phyloP scores from a whole-genome alignment of 2,113 vertebrate species.

The Blennius ocellaris region DNA sequence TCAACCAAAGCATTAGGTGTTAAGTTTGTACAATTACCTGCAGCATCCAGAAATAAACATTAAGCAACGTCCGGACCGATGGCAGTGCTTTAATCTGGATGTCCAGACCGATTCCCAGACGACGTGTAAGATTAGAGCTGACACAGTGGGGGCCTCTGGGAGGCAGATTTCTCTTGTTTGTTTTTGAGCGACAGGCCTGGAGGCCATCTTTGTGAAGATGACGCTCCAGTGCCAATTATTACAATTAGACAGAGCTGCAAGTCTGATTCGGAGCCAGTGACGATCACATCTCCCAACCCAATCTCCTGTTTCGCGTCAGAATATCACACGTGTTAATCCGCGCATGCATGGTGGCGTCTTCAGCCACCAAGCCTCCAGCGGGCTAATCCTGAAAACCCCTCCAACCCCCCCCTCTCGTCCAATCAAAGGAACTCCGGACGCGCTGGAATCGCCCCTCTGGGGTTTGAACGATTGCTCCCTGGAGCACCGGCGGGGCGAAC shows the following conservation, averaged over 20 bases:
- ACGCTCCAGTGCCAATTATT: slow-evolving; percentile 6
- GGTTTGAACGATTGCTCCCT: slow-evolving; percentile 53
- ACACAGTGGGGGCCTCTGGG: slow-evolving; percentile 23
- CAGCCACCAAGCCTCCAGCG: background rate
- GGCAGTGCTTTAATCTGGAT: slow-evolving; percentile 14
- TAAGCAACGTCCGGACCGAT: slow-evolving; percentile 21
- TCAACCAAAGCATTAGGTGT: too few relatives aligned
- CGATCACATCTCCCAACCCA: too few relatives aligned
- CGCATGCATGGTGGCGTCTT: background rate
- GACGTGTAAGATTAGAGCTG: slow-evolving; percentile 40
- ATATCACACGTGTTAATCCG: too few relatives aligned
- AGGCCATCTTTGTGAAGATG: slow-evolving; percentile 11
- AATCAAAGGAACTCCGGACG: slow-evolving; percentile 29
- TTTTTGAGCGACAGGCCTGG: slow-evolving; percentile 14
- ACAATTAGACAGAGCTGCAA: too few relatives aligned
- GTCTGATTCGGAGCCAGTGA: too few relatives aligned
- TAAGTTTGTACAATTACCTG: too few relatives aligned
- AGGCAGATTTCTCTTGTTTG: slow-evolving; percentile 14
- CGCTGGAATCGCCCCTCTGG: slow-evolving; percentile 30
- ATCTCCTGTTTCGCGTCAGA: too few relatives aligned
- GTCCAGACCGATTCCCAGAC: slow-evolving; percentile 47
- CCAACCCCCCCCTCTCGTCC: slow-evolving; percentile 26
- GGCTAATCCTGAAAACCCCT: slow-evolving; percentile 20
- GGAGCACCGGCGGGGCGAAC: slow-evolving; percentile 30
- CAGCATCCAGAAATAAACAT: too few relatives aligned